Evolutionary conservation across 1,140 invertebrate species (phyloP).

Genomic region (Grapholita molesta): DNA sequence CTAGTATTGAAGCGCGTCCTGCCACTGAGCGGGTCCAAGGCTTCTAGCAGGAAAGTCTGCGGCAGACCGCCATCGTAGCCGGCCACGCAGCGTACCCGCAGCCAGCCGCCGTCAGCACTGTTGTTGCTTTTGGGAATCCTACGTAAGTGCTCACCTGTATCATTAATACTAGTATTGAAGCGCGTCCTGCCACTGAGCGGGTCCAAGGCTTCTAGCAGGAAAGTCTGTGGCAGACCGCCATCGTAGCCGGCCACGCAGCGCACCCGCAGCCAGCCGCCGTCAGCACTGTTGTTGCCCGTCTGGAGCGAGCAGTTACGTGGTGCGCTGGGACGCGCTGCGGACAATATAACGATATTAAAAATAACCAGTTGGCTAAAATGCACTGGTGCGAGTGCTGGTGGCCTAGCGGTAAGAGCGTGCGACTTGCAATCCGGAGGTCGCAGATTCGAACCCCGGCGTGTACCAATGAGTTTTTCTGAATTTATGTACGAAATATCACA

Average conservation of each 20-base stretch:
- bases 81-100: conserved; percentile 86
- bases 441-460: no score
- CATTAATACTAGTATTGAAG: conserved; percentile 81
- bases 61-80: conserved; percentile 92
- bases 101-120: conserved; percentile 77
- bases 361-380: no score
- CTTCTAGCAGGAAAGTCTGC: conserved; percentile 90
- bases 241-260: conserved; percentile 90
- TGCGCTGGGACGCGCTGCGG: conserved; percentile 86
- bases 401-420: no score
- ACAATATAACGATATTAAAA: neutral
- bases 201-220: conserved; percentile 89
- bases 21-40: conserved; percentile 85
- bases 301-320: conserved; percentile 90
- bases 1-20: conserved; percentile 84
- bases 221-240: conserved; percentile 90
- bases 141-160: conserved; percentile 63
- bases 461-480: no score
- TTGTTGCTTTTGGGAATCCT: no score
- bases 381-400: no score
- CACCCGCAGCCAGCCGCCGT: conserved; percentile 82
- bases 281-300: conserved; percentile 83
- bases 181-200: conserved; percentile 83
- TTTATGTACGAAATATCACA: no score
- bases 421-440: no score